Evolutionary conservation across 2,113 vertebrate genomes (phyloP), one percentile per base, ranked within the genome.

Genomic region (Psammodynastes pulverulentus): DNA sequence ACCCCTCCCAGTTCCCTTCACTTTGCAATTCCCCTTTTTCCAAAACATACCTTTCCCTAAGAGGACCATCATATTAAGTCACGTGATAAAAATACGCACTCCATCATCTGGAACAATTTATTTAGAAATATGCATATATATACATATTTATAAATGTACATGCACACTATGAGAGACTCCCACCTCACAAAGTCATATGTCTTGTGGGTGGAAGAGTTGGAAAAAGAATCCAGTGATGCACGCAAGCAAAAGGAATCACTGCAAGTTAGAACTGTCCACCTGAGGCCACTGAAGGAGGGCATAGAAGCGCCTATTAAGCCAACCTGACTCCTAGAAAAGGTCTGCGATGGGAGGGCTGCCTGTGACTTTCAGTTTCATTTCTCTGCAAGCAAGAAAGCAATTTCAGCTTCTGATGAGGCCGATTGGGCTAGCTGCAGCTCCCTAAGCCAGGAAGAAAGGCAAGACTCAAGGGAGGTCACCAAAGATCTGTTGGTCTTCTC

Each of bases 111-210:
- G 53, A 58, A 1, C n/a, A 51, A 54, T 92, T 62, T 89, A 92
- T 92, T 92, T 86, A 92, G 45, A 92, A 89, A 92, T 29, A 92
- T 26, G 10, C 29, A 34, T 45, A 56, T 91, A n/a, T 46, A n/a
- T 26, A 91, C 43, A 86, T n/a, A 24, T 72, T 21, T 52, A 52
- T n/a, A 54, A 24, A 86, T 34, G 26, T 86, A 51, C 46, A 87
- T 7, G 17, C 23, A 7, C 24, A 34, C 13, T 79, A 58, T 26
- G 34, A 53, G 9, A 3, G 2, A 45, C 52, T 46, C 45, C 86
- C 24, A 43, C 21, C 34, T 39, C 91, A 88, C 48, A 53, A 43
- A n/a, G n/a, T 9, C 2, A 3, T 3, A 1, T 4, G 49, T 79
- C 86, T 87, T 53, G 1, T 43, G 48, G 46, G 29, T 49, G 45